Percentiles rank a stretch among this genome's conserved stretches.
These are phyloP conservation scores for Cephus cinctus DNA, from an alignment of 1,140 invertebrate genomes.

Conservation along the genomic window DNA sequence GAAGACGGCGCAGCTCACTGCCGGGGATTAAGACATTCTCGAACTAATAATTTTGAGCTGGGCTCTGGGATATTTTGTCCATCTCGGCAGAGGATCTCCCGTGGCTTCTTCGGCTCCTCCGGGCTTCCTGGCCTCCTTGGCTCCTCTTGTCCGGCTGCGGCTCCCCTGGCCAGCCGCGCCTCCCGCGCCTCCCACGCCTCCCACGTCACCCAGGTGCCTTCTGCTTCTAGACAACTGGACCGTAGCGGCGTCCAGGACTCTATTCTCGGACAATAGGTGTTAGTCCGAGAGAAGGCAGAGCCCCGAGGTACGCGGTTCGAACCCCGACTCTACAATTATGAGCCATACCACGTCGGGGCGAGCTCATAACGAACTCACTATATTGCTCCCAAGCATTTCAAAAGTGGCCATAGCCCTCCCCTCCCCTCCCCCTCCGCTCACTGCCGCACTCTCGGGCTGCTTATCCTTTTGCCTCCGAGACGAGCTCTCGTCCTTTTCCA, in stretches of 20 bases:
- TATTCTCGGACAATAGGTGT: slow-evolving; percentile 47
- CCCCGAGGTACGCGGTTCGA: slow-evolving; percentile 42
- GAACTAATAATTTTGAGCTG: slow-evolving; percentile 49
- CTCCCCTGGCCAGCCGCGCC: background rate
- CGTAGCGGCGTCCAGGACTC: slow-evolving; percentile 9
- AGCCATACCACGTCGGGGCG: slow-evolving; percentile 50
- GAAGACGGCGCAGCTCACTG: slow-evolving; percentile 23
- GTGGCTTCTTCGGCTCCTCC: background rate
- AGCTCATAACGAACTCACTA: slow-evolving; percentile 53
- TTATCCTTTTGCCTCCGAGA: too few species aligned
- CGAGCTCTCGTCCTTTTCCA: slow-evolving; percentile 2
- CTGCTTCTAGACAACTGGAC: background rate
- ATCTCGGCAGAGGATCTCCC: background rate
- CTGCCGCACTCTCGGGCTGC: too few species aligned
- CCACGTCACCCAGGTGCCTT: too few species aligned
- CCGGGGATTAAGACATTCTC: slow-evolving; percentile 51
- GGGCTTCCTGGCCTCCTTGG: slow-evolving; percentile 12
- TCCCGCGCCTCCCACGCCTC: background rate
- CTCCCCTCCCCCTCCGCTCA: slow-evolving; percentile 22
- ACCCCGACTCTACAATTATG: slow-evolving; percentile 52
- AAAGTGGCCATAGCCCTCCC: slow-evolving; percentile 31
- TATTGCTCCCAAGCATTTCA: slow-evolving; percentile 49
- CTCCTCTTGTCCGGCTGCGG: background rate
- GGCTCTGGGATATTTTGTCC: slow-evolving; percentile 42
- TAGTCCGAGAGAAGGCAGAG: slow-evolving; percentile 31